phyloP scores from a whole-genome alignment of 2,113 vertebrate genomes.

The Monopterus albus region DNA sequence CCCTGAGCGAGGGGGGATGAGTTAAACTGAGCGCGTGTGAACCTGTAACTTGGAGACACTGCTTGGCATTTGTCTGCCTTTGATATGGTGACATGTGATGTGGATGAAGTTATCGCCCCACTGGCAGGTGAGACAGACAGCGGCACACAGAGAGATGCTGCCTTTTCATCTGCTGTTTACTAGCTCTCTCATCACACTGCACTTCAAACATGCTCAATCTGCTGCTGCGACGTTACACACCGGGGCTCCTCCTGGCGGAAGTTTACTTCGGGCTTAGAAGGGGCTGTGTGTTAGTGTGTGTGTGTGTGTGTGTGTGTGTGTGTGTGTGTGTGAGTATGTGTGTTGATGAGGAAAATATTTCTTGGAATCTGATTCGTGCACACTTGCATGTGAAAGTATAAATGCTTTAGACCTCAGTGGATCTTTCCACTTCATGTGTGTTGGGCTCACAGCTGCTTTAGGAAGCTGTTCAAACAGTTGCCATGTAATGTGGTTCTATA shows the following conservation, averaged over 20 bases:
- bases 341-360: constrained; percentile 48
- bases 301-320: constrained; percentile 32
- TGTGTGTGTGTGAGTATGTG: constrained; percentile 22
- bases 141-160: constrained; percentile 60
- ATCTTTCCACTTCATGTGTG: constrained; percentile 46
- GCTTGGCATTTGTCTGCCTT: constrained; percentile 81
- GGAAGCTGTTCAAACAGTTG: constrained; percentile 67
- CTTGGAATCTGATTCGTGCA: constrained; percentile 52
- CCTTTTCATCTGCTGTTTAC: constrained; percentile 81
- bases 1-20: constrained; percentile 72
- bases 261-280: constrained; percentile 64
- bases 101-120: constrained; percentile 73
- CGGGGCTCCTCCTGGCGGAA: constrained; percentile 66
- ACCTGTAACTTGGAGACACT: constrained; percentile 72
- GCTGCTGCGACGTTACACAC: constrained; percentile 63
- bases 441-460: constrained; percentile 62
- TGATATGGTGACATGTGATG: constrained; percentile 78
- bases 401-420: constrained; percentile 46
- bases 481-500: constrained; percentile 48
- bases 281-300: constrained; percentile 44
- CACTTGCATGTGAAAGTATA: constrained; percentile 41
- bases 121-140: constrained; percentile 79
- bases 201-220: constrained; percentile 78
- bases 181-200: constrained; percentile 76
- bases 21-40: constrained; percentile 63